A percentile compares a stretch with the other conserved stretches of the same genome.
These are phyloP conservation scores for Shinisaurus crocodilurus DNA, from an alignment of 2,113 vertebrate genomes.

Conservation along the genomic window DNA sequence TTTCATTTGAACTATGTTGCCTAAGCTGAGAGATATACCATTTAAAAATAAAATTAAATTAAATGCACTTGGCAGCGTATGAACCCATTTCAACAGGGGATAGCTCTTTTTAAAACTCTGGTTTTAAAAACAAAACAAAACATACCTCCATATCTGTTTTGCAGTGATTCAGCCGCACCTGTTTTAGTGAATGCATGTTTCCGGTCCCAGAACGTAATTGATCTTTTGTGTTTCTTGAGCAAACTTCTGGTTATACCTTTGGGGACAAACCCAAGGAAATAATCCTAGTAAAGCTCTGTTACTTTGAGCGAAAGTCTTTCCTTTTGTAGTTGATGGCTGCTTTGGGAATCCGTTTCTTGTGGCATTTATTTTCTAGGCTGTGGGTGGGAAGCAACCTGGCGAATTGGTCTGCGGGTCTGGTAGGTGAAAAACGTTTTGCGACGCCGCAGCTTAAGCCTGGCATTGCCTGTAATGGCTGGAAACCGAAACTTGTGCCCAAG, in stretches of 20 bases:
- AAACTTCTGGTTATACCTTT: background rate
- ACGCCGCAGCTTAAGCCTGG: no score
- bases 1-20: background rate
- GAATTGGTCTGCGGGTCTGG: background rate
- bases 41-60: background rate
- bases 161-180: background rate
- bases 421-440: no score
- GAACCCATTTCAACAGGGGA: background rate
- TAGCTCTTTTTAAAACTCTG: background rate
- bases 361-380: background rate
- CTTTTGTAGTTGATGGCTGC: background rate
- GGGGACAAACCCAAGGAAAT: background rate
- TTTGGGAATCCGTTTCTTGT: background rate
- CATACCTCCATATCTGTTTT: background rate
- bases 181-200: background rate
- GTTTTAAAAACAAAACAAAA: no score
- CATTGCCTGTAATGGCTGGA: background rate
- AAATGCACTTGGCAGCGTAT: background rate
- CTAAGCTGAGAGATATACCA: background rate
- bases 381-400: background rate
- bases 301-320: background rate
- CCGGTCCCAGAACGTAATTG: background rate
- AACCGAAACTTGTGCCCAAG: rapidly evolving
- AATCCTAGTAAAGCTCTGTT: background rate
- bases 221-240: conserved; percentile 6